Conservation (phyloP, 2,113 vertebrate species). For the Equus quagga region DNA sequence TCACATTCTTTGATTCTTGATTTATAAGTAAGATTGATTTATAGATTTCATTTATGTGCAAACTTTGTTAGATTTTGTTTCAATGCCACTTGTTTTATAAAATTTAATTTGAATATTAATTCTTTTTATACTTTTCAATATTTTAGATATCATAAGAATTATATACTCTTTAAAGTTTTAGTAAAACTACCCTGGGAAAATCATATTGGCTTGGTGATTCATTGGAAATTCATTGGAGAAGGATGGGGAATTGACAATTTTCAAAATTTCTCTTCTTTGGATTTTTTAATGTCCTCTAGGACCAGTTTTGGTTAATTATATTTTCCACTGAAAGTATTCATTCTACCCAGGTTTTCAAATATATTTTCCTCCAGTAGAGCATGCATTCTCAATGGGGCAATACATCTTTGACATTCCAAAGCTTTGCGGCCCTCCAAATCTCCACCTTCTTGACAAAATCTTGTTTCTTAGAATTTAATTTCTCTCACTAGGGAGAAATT, state of each 20-base stretch:
- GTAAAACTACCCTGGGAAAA: neutral
- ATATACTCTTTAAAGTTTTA: neutral
- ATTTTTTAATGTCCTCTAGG: neutral
- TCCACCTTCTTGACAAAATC: neutral
- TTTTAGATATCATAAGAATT: neutral
- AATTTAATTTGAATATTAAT: neutral
- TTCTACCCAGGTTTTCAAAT: conserved; percentile 27
- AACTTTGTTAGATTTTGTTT: conserved; percentile 4
- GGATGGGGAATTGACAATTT: neutral
- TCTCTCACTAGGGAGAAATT: neutral
- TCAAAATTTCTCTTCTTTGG: neutral
- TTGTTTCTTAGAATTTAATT: conserved; percentile 38
- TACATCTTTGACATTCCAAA: neutral
- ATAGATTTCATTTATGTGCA: neutral
- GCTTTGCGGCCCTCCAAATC: neutral
- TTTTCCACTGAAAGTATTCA: conserved; percentile 10
- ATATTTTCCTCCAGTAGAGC: neutral
- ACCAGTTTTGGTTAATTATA: neutral
- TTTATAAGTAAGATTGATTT: conserved; percentile 4
- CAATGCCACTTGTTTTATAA: neutral
- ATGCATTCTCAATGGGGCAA: neutral
- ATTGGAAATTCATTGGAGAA: neutral
- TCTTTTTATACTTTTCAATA: neutral
- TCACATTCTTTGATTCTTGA: neutral
- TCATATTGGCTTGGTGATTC: neutral